phyloP scores from a whole-genome alignment of 2,113 vertebrate genomes.

The Cricetomys ansorgei region DNA sequence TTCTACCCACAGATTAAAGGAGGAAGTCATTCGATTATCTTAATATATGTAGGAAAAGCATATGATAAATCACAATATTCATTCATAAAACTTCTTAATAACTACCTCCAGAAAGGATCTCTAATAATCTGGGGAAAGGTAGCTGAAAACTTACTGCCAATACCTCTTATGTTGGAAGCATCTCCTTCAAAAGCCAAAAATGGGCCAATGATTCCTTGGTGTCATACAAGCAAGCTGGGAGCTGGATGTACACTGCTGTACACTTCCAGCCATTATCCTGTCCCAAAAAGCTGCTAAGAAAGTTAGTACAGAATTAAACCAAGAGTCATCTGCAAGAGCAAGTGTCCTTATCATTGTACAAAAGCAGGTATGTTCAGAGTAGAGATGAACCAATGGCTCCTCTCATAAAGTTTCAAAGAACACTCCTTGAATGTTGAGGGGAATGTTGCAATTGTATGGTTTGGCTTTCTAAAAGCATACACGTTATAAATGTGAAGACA shows the following conservation, averaged over 20 bases:
- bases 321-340: background rate
- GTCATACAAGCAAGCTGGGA: background rate
- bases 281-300: background rate
- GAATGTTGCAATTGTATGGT: background rate
- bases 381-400: background rate
- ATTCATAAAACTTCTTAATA: background rate
- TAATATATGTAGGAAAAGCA: background rate
- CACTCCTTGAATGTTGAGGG: background rate
- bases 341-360: background rate
- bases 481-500: background rate
- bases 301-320: no score
- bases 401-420: background rate
- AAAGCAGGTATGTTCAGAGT: background rate
- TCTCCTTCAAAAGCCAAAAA: background rate
- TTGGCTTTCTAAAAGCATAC: background rate
- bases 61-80: background rate
- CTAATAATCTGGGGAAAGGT: background rate
- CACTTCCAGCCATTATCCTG: background rate
- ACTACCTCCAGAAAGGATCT: background rate
- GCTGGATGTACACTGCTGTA: fast-evolving
- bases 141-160: background rate
- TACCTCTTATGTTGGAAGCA: background rate
- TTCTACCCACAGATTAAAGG: background rate
- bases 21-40: background rate
- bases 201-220: background rate